These are phyloP conservation scores for Parasteatoda tepidariorum DNA, from an alignment of 1,140 invertebrate genomes.

Conservation along the genomic window DNA sequence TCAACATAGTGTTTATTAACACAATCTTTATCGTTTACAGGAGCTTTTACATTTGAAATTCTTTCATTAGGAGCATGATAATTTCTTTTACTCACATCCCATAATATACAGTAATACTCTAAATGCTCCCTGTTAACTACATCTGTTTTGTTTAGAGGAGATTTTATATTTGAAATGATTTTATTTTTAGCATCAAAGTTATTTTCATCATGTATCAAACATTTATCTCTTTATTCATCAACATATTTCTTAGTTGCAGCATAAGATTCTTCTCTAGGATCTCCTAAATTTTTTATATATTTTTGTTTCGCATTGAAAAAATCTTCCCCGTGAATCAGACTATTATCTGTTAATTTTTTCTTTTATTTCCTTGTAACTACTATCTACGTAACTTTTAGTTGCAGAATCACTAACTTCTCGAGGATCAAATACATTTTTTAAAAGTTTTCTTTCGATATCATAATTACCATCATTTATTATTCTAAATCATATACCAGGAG, in stretches of 20 bases:
- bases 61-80: neutral
- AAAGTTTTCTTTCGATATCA: constrained; percentile 1
- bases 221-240: neutral
- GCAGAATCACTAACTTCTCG: neutral
- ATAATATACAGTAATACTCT: no score
- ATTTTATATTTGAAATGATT: neutral
- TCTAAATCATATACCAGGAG: constrained; percentile 1
- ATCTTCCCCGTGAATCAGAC: no score
- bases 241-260: no score
- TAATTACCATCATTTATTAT: constrained; percentile 12
- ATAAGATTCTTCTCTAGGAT: neutral
- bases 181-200: neutral
- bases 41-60: neutral
- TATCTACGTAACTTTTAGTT: neutral
- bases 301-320: neutral
- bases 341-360: neutral
- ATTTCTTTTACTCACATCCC: neutral
- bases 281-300: neutral
- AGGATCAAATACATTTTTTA: neutral
- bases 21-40: neutral
- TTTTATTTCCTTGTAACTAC: neutral
- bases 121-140: no score
- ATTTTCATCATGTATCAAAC: no score
- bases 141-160: neutral
- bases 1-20: neutral